Percentiles rank a stretch among this genome's conserved stretches.
Evolutionary conservation across 2,113 vertebrate genomes (phyloP).

Genomic region (Leptocoma aspasia): DNA sequence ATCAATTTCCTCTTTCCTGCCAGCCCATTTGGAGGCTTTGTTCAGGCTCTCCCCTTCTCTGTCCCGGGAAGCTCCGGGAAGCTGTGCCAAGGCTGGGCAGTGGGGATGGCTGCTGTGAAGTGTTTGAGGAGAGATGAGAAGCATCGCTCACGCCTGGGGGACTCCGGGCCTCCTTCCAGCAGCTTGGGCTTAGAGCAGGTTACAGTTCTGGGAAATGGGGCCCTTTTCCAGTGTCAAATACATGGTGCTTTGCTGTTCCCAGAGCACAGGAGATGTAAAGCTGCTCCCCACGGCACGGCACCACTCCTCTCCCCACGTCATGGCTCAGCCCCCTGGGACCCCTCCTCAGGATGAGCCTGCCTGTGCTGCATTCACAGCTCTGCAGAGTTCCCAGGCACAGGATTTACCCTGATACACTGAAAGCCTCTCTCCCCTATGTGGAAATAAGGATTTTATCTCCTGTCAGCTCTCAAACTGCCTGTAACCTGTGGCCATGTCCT

Average conservation of each 20-base stretch:
- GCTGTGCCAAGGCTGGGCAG: neutral
- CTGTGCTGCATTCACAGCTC: neutral
- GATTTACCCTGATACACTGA: neutral
- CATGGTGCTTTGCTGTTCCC: neutral
- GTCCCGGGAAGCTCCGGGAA: neutral
- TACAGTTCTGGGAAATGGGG: slow-evolving; percentile 28
- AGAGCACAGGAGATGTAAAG: neutral
- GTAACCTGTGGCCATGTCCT: fast-evolving
- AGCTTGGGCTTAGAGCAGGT: slow-evolving; percentile 2
- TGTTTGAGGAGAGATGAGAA: neutral
- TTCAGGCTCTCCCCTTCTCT: neutral
- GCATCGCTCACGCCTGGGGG: fast-evolving
- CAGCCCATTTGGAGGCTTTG: neutral
- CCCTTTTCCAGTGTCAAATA: neutral
- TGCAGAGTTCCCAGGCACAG: neutral
- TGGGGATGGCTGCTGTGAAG: neutral
- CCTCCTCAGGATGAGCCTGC: neutral
- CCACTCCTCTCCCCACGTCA: neutral
- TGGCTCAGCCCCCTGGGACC: neutral
- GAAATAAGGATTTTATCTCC: neutral
- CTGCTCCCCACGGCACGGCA: neutral
- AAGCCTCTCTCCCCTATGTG: neutral
- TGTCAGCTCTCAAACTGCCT: neutral
- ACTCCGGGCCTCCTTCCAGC: slow-evolving; percentile 24
- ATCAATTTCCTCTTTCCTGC: neutral